Evolutionary conservation across 1,140 invertebrate genomes (phyloP), one percentile per base, ranked within the genome.

Genomic region (Drosophila suzukii): DNA sequence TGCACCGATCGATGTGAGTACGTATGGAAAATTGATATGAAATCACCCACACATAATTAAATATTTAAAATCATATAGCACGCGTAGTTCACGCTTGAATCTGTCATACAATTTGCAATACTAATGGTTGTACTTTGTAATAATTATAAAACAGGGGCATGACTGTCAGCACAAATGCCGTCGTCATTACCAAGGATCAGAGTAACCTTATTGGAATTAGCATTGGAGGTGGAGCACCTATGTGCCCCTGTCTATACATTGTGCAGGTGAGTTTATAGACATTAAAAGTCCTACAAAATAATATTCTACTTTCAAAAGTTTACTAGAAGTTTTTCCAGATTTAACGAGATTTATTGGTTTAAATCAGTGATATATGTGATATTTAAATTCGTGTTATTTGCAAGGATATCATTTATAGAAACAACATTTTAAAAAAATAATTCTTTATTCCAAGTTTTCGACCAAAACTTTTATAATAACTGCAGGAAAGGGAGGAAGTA

Each of bases 171-270:
- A 98, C 98, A n/a, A 98, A 98, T 24, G 96, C 95, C 89, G 95
- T 99, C 0, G 95, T 95, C 2, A 95, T 99, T 20, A 95, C 95
- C 71, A 99, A 99, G 93, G 98, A 99, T 93, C 95, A 95, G 54
- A 97, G 97, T 92, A 99, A 99, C 93, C 93, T 99, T 17, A 99
- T 99, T 81, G 98, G 99, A 2, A 99, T 99, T 61, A 99, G 97
- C 92, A 99, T 99, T 68, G 98, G 98, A 4, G 98, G 98, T 11
- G 98, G 99, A 53, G 97, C 98, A 0, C 98, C 98, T 1, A 94
- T 97, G 50, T 99, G 99, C 93, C 98, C 98, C 0, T 99, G 98
- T 92, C 93, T 99, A 1, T 99, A 99, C 92, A 98, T 99, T 80
- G 98, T 99, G 12, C 95, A 98, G 95, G 97, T 99, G 55, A 62